Evolutionary conservation across 2,888 invertebrate genomes (phyloP).

Genomic region (Catonia carolina): DNA sequence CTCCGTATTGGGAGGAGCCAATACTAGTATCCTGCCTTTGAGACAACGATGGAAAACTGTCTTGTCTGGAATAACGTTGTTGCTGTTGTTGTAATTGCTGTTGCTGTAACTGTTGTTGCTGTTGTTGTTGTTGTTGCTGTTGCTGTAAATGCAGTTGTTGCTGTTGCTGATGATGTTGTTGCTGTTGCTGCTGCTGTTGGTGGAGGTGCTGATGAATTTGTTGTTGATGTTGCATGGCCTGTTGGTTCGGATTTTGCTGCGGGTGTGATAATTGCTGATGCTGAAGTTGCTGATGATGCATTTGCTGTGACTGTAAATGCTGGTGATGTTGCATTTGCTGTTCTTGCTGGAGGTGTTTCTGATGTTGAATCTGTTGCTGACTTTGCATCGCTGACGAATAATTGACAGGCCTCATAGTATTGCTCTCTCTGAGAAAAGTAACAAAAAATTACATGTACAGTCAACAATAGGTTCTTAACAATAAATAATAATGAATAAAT

Average conservation of each 20-base stretch:
- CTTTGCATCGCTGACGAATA: too few relatives aligned
- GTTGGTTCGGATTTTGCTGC: not conserved
- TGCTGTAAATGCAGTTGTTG: constrained; percentile 18
- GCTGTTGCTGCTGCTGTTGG: constrained; percentile 13
- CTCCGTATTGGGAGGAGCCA: constrained; percentile 16
- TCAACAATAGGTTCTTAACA: too few relatives aligned
- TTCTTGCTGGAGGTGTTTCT: constrained; percentile 1
- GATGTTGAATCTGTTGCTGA: too few relatives aligned
- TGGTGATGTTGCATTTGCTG: not conserved
- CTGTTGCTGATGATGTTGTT: constrained; percentile 6
- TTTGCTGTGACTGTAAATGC: not conserved
- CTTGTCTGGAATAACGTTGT: constrained; percentile 22
- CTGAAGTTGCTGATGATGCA: constrained; percentile 1
- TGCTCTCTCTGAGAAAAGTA: too few relatives aligned
- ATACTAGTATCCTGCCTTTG: constrained; percentile 6
- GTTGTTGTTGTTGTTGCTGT: constrained; percentile 16
- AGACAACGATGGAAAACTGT: constrained; percentile 16
- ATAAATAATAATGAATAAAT: too few relatives aligned
- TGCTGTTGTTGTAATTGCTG: constrained; percentile 18
- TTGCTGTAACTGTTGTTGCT: constrained; percentile 19
- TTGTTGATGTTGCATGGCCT: constrained; percentile 20
- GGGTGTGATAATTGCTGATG: constrained; percentile 10
- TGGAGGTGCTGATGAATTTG: constrained; percentile 21
- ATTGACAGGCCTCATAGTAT: too few relatives aligned
- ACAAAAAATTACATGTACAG: too few relatives aligned